Base-by-base conservation (phyloP, 2,888 invertebrate species). In the Rotaria magnacalcarata region DNA sequence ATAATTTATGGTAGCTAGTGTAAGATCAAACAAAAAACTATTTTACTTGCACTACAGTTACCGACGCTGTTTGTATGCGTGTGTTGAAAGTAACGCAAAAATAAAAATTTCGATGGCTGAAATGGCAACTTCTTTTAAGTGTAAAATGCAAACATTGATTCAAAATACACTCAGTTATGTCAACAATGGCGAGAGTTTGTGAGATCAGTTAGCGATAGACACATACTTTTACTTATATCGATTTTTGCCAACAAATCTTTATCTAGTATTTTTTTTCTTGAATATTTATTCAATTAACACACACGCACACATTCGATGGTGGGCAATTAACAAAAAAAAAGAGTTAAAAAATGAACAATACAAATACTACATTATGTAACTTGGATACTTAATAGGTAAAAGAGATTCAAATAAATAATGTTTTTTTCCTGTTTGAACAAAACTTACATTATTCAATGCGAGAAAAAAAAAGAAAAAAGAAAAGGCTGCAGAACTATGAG, bases 251-350 rank as follows among this genome's bases (percentile, higher is more conserved):
- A 50, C 8, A 50, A 50, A 14, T 11, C 50, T 50, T 56, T 56
- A 56, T 56, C 24, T 27, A 34, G 34, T 14, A 67, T 0, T 7
- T 67, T 27, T 10, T 67, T 34, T 67, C 14, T 41, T 67, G 34
- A 41, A 67, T 67, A 67, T 67, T 67, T 67, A 67, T 67, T 34
- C 16, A 67, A 67, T 67, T 67, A 67, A 67, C 19, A 67, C 19
- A 67, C 67, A 67, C 50, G 5, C 67, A 67, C 54, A 54, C 34
- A 67, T 67, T 67, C 34, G 67, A 41, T 34, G 34, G 34, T 67
- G 67, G 67, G 67, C 27, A 27, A 41, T 67, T 34, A 67, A 67
- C 67, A 67, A 67, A 67, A 16, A 34, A 67, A 67, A 7, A 27
- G 16, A 34, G 2, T 27, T 2, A 67, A 34, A 60, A 67, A 41